phyloP scores from a whole-genome alignment of 2,113 vertebrate genomes.

The Archocentrus centrarchus region DNA sequence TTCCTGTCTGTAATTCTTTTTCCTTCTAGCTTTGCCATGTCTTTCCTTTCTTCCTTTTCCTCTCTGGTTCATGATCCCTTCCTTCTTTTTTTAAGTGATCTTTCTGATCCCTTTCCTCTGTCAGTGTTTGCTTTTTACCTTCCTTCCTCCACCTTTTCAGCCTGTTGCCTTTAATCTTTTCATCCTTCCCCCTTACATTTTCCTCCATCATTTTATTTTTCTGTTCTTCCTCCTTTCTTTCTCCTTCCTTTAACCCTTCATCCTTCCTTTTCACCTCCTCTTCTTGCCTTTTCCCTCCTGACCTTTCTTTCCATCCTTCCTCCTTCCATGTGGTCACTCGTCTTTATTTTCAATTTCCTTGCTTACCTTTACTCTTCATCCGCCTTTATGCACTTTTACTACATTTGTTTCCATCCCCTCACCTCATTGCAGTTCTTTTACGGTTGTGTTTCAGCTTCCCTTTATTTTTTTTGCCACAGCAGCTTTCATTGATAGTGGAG shows the following conservation, averaged over 20 bases:
- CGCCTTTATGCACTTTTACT: background rate
- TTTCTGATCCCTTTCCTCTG: background rate
- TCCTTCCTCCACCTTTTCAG: no score
- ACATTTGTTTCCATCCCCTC: background rate
- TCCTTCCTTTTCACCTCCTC: background rate
- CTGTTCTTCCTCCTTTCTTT: background rate
- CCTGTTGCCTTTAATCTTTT: background rate
- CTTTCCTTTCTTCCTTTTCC: background rate
- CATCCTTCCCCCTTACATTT: background rate
- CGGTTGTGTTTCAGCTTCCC: background rate
- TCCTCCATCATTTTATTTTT: background rate
- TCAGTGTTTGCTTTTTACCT: background rate
- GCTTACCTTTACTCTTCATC: background rate
- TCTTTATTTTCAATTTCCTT: background rate
- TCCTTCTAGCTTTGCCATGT: background rate
- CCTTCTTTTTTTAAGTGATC: background rate
- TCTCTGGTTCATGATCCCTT: background rate
- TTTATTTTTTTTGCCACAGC: no score
- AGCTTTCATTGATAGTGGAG: no score
- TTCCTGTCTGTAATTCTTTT: no score
- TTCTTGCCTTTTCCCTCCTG: background rate
- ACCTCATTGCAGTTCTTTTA: background rate
- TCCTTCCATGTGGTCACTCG: background rate
- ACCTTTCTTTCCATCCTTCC: background rate
- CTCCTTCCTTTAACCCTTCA: background rate